Base-by-base conservation (phyloP, 2,888 invertebrate genomes). In the Eulithis prunata region DNA sequence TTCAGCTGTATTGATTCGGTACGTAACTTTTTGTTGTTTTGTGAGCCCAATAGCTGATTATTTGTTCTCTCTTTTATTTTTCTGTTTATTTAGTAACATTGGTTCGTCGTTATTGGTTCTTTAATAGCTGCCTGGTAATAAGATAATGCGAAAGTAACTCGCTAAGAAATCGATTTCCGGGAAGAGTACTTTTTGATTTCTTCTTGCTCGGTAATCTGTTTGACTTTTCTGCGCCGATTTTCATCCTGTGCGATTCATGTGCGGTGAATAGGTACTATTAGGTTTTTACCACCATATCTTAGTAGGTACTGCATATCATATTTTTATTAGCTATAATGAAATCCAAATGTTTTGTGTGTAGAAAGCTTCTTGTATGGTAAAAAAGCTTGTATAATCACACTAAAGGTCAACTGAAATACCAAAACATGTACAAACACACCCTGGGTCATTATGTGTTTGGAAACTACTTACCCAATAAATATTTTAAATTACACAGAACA, bases 11-110 rank as follows among this genome's bases (percentile, higher is more conserved):
- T 61, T 64, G 54, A 64, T 57, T 64, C n/a, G 55, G 46, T 52
- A 57, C 21, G 67, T 60, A 46, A 52, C 56, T 60, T 38, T 66
- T 66, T 62, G 51, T 62, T 67, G 53, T 60, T 67, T 60, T 45
- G 52, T 14, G 46, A 53, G 28, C 52, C 59, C 41, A 49, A 45
- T 47, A 46, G 53, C 54, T 57, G 57, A 49, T 65, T 60, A 46
- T 61, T 62, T 13, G 51, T 45, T 58, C 41, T 62, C 8, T 38
- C 11, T 58, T 60, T 38, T 57, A 28, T 57, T 51, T 51, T 46
- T 46, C 14, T 36, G 21, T 51, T 52, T 52, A 52, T 49, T 60
- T 53, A 11, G 12, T 54, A 52, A 8, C 10, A 5, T 21, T 38
- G 3, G 45, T 43, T 55, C 12, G 41, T 55, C 14, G 56, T 56